Evolutionary conservation across 2,888 invertebrate genomes (phyloP), one percentile per base, ranked within the genome.

Genomic region (Chironomus tentans): DNA sequence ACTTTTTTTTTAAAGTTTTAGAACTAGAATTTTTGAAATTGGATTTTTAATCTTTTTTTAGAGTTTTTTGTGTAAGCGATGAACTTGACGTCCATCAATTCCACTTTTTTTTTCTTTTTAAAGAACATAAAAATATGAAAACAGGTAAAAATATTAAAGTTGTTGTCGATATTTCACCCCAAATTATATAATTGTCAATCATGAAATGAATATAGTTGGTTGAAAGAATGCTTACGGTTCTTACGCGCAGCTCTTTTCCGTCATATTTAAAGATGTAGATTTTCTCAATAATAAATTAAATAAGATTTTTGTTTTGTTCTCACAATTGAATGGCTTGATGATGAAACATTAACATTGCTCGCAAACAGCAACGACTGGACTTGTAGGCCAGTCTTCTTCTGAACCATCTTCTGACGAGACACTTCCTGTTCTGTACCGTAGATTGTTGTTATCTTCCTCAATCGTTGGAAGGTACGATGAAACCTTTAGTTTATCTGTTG

Each of bases 391-490:
- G 81, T 89, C 88, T 71, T 86, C 86, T 78, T 86, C 86, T 78
- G 86, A 86, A 79, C 74, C 84, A 80, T 85, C 85, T 80, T 86
- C 85, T 71, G 84, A 85, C 81, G 86, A 87, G 78, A 87, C 86
- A 81, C 88, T 88, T 83, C 88, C 88, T 79, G 87, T 87, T 85
- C 90, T 89, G 82, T 48, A 78, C 79, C 65, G 79, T 80, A 78
- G 72, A 77, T 76, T 77, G 79, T 82, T 80, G 78, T 82, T 82
- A 78, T 91, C 90, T 81, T 92, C 92, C 80, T 90, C 89, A 79
- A 92, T 92, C 79, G 90, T 92, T 50, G 92, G 91, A 81, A 92
- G 85, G 78, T 90, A 87, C 0, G 90, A 89, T 28, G 88, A 90
- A 10, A 74, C 74, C 48, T 74, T 74, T 77, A 92, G 87, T 77